A percentile compares a stretch with the other conserved stretches of the same genome.
Evolutionary conservation across 2,113 vertebrate genomes (phyloP).

Genomic region (Damaliscus lunatus): DNA sequence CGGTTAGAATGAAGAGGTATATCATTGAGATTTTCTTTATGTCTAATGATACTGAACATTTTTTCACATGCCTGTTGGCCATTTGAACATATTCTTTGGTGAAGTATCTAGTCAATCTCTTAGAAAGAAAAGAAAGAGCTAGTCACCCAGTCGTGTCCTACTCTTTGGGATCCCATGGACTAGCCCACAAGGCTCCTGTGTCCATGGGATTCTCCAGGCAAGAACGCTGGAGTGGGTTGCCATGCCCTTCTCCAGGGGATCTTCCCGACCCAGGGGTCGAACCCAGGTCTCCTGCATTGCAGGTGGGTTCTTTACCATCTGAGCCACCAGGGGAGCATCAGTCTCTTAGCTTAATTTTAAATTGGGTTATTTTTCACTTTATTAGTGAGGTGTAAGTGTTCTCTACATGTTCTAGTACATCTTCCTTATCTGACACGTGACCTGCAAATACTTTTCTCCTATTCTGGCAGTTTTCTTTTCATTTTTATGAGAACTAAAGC

Average conservation of each 20-base stretch:
- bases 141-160: not conserved
- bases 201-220: not conserved
- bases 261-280: not conserved
- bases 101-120: not conserved
- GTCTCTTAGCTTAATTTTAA: not conserved
- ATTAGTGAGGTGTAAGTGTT: not conserved
- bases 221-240: not conserved
- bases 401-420: not conserved
- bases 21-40: not conserved
- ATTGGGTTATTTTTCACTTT: not conserved
- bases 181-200: not conserved
- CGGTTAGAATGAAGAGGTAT: not conserved
- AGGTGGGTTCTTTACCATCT: not conserved
- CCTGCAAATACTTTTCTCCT: not conserved
- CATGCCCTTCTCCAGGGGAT: not conserved
- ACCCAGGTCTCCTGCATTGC: not conserved
- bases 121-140: not conserved
- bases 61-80: not conserved
- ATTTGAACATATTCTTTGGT: not conserved
- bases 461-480: not conserved
- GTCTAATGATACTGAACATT: not conserved
- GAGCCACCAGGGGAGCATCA: not conserved
- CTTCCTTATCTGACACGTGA: not conserved
- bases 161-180: not conserved
- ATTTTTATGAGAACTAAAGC: not conserved